Base-by-base conservation (phyloP, 2,113 vertebrate species). In the Conger conger region DNA sequence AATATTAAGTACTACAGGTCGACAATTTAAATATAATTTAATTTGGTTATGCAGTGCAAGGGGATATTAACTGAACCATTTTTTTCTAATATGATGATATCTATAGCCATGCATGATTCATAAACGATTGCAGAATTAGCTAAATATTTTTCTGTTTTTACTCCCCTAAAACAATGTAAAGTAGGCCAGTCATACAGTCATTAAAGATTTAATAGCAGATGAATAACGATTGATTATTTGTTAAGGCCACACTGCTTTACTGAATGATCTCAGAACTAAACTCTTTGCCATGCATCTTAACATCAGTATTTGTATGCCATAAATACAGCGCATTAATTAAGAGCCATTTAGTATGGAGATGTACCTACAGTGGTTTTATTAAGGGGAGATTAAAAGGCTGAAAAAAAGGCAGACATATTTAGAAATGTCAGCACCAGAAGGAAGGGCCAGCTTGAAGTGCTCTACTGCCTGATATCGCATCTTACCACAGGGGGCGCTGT, bases 351-450 rank as follows among this genome's bases (percentile, higher is more conserved):
- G 30, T n/a, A 50, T 45, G 63, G 45, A 40, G 76, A 54, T 42
- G 54, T 35, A 84, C 42, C 36, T 37, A 73, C 60, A n/a, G 36
- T n/a, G 20, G 20, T 33, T 81, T 81, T 60, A 84, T 38, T 78
- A 57, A 84, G 33, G 23, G 33, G 35, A 73, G 50, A 20, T 57
- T 54, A 78, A 57, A 30, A n/a, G n/a, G 38, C 30, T 63, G 27
- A 42, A 35, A 81, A 54, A 15, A 18, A 23, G 30, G 60, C 9
- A 42, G 79, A 23, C 42, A 33, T 85, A 38, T 85, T 85, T 33
- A 37, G 23, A 80, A 42, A 42, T 33, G 37, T 80, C 83, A 42
- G 37, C 27, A 4, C 2, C n/a, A 15, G 79, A 42, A 13, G 40
- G n/a, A n/a, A 6, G 57, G 54, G n/a, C n/a, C 78, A 30, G 60